phyloP scores from a whole-genome alignment of 2,113 vertebrate genomes.

The Peromyscus californicus region DNA sequence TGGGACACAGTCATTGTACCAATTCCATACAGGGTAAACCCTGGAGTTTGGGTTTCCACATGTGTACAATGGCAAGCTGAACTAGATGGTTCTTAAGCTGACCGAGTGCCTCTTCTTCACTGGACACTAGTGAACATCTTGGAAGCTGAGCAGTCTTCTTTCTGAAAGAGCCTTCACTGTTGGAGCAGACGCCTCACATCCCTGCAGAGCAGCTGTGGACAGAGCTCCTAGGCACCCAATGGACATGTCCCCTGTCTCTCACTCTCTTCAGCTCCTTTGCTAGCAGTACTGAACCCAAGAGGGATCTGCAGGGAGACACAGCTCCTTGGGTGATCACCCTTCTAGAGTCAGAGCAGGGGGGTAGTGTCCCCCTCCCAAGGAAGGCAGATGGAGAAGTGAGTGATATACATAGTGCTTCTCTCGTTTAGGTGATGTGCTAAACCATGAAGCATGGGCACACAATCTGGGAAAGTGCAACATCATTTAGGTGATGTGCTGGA shows the following conservation, averaged over 20 bases:
- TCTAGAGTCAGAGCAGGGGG: not conserved
- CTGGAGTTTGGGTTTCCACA: not conserved
- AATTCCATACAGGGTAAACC: not conserved
- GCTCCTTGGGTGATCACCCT: not conserved
- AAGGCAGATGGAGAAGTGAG: not conserved
- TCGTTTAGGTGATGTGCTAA: not conserved
- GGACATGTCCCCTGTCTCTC: not conserved
- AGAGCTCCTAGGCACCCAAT: not conserved
- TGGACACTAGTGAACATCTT: not conserved
- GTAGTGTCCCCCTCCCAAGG: not conserved
- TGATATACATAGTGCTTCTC: not conserved
- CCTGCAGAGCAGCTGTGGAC: not conserved
- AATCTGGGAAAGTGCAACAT: too few species aligned
- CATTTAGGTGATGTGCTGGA: too few species aligned
- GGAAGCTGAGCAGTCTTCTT: not conserved
- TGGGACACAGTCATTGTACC: not conserved
- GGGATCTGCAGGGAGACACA: not conserved
- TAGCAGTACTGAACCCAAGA: accelerated
- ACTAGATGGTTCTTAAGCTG: not conserved
- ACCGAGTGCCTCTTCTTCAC: not conserved
- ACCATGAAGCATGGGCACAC: too few species aligned
- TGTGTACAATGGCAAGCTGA: not conserved
- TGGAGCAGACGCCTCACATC: not conserved
- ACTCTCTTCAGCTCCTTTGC: not conserved
- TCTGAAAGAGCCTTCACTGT: not conserved